Evolutionary conservation across 2,113 vertebrate species (phyloP), one percentile per base, ranked within the genome.

Genomic region (Serilophus lunatus): DNA sequence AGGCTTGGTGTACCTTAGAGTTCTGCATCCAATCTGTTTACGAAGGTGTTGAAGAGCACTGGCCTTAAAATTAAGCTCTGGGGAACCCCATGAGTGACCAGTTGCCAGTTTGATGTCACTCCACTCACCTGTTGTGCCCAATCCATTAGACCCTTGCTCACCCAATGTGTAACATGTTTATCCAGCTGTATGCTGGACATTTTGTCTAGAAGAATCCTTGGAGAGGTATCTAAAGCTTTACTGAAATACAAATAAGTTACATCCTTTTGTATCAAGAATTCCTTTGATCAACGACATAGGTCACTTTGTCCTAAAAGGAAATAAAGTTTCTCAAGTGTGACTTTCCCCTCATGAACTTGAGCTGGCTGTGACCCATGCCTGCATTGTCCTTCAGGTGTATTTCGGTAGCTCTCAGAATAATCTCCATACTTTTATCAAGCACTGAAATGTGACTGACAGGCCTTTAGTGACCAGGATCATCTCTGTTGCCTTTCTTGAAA

Each of bases 1-100:
- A 75, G 35, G 38, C 19, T 38, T 0, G 0, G 19, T 66, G 45
- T 75, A 13, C 44, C 15, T 53, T 47, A 0, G 2, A 47, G 16
- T 89, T 36, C 38, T 45, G 45, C 38, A 47, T 60, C 24, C 38
- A 22, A 45, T 24, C 45, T 29, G 13, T 45, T 59, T 8, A 29
- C 38, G n/a, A 45, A 82, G 61, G 40, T 53, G 18, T 74, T 60
- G 61, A 60, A 82, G 61, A 47, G 38, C 24, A 25, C 2, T 53
- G 5, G 45, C 38, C n/a, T 68, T 75, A 60, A 45, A 45, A 57
- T 0, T 29, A 61, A 45, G 38, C n/a, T 44, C 60, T 25, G 8
- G 13, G 51, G 53, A 75, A 5, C 38, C 19, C 15, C 28, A 15
- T 60, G 8, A n/a, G 53, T n/a, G 28, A 24, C 23, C 0, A 1